These are phyloP conservation scores for Pygoscelis adeliae DNA, from an alignment of 2,113 vertebrate genomes.

Conservation along the genomic window DNA sequence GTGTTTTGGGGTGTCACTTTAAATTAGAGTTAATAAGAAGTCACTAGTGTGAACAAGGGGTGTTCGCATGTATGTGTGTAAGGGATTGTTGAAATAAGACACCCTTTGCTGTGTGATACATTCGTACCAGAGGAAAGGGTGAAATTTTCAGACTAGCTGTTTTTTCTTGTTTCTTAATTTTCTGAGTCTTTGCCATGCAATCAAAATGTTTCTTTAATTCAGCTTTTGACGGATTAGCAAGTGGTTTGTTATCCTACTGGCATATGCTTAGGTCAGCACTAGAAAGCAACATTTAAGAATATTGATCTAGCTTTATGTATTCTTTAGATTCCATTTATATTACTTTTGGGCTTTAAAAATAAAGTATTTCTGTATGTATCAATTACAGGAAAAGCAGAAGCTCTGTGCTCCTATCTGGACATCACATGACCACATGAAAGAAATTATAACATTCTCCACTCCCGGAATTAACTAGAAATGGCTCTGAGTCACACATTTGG, in stretches of 20 bases:
- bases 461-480: conserved; percentile 26
- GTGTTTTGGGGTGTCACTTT: background rate
- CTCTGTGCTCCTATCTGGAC: conserved; percentile 1
- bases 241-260: background rate
- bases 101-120: background rate
- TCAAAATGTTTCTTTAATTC: background rate
- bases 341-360: background rate
- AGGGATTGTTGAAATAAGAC: background rate
- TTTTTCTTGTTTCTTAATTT: background rate
- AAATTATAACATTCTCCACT: conserved; percentile 8
- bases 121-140: background rate
- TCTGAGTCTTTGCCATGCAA: background rate
- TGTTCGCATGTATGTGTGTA: background rate
- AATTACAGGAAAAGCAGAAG: background rate
- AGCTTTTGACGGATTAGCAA: background rate
- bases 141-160: background rate
- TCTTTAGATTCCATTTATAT: background rate
- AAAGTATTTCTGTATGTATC: background rate
- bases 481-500: conserved; percentile 47
- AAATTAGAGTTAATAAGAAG: background rate
- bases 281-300: background rate
- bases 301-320: conserved; percentile 3
- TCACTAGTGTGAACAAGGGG: background rate
- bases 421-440: background rate
- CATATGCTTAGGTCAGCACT: background rate